Base-by-base conservation (phyloP, 1,140 invertebrate species). In the Drosophila baimaii region DNA sequence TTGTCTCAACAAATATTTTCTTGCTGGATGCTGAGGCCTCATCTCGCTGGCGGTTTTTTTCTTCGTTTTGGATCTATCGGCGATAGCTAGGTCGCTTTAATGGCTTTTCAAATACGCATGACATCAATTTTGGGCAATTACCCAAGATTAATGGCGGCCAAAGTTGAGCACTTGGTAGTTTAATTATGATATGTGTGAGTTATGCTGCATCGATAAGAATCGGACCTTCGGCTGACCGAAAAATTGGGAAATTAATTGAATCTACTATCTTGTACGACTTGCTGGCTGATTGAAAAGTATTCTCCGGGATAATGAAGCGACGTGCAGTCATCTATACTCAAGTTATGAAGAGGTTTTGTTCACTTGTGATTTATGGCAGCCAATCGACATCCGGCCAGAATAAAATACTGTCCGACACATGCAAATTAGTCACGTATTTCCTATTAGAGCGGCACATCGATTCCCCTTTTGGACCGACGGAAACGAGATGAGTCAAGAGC, bases 51-150 rank as follows among this genome's bases (percentile, higher is more conserved):
- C 2, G 9, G 15, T 12, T 17, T 29, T 65, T 61, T 74, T 29
- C 17, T 19, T 64, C 35, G 19, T 35, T 66, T 54, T 41, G 77
- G 63, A 80, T 81, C 77, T 72, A 71, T 58, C 56, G 52, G 23
- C 56, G 83, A 84, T 85, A 71, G 68, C 49, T 63, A 64, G 13
- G 27, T 49, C 52, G 55, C 43, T 74, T 85, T 79, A 89, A 89
- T 85, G 81, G 62, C 9, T 90, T 89, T 89, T 81, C 81, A 89
- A 89, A 85, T 89, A 89, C 86, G 81, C 85, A 75, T 85, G 85
- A 90, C 85, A 89, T 81, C 85, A 90, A 90, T 77, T 90, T 81
- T 56, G 58, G 69, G 78, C 85, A 89, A 90, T 89, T 90, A 89
- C 71, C 54, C 37, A 81, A 90, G 85, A 89, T 89, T 81, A 89